A percentile compares a stretch with the other conserved stretches of the same genome.
Evolutionary conservation across 2,113 vertebrate genomes (phyloP).

Genomic region (Prinia subflava): DNA sequence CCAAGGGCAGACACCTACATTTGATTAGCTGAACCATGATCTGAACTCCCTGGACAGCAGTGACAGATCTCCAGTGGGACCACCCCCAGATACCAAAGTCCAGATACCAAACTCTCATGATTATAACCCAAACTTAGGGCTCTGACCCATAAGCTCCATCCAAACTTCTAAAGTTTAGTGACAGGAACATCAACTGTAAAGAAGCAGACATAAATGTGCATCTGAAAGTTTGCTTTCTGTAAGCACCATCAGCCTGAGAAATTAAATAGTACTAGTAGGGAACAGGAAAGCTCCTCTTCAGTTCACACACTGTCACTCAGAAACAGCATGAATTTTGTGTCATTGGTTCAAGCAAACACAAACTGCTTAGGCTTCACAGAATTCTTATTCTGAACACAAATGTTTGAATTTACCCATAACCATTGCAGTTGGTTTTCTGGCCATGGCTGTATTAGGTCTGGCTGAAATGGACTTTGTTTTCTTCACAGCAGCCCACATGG

Average conservation of each 20-base stretch:
- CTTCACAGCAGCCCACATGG: background rate
- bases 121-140: background rate
- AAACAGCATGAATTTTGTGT: background rate
- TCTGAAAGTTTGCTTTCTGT: background rate
- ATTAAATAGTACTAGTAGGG: background rate
- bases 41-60: background rate
- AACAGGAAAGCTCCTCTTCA: background rate
- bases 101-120: background rate
- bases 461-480: background rate
- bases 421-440: background rate
- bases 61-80: background rate
- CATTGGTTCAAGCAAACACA: background rate
- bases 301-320: background rate
- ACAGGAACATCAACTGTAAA: background rate
- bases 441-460: background rate
- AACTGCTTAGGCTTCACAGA: background rate
- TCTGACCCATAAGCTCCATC: background rate
- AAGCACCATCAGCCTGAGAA: background rate
- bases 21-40: background rate
- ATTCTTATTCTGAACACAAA: background rate
- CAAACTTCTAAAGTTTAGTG: background rate
- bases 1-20: background rate
- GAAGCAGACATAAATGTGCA: background rate
- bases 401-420: background rate
- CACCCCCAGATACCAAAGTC: accelerated